A percentile compares a stretch with the other conserved stretches of the same genome.
phyloP scores from a whole-genome alignment of 2,888 invertebrate genomes.

The Oligia strigilis region DNA sequence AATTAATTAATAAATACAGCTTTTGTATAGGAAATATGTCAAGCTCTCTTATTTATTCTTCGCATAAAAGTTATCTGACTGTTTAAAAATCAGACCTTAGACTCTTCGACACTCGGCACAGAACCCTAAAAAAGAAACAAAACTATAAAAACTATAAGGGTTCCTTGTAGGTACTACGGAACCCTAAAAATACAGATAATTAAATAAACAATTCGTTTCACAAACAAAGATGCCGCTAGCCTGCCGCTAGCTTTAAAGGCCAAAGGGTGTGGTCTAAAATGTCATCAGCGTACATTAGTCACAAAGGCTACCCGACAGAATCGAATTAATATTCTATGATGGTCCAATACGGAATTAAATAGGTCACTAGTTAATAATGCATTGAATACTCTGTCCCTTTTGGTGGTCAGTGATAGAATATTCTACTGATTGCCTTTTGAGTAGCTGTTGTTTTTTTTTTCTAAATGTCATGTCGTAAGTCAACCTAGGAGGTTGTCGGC shows the following conservation, averaged over 20 bases:
- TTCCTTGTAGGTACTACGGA: no score
- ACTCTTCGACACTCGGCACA: no score
- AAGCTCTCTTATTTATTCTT: no score
- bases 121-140: not conserved
- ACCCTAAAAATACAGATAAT: no score
- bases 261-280: slow-evolving; percentile 28
- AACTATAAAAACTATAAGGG: not conserved
- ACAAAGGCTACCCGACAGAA: slow-evolving; percentile 33
- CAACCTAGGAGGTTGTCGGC: not conserved
- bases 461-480: not conserved
- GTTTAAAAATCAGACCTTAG: no score
- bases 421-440: slow-evolving; percentile 38
- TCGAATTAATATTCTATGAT: slow-evolving; percentile 59
- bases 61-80: no score
- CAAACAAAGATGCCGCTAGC: not conserved
- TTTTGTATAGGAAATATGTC: no score
- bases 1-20: no score
- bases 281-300: slow-evolving; percentile 47
- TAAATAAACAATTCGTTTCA: not conserved
- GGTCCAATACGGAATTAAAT: slow-evolving; percentile 42
- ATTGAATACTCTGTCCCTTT: slow-evolving; percentile 34
- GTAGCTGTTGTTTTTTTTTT: not conserved
- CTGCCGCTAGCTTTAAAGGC: not conserved
- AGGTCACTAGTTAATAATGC: slow-evolving; percentile 55
- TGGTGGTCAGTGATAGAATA: slow-evolving; percentile 23